phyloP scores from a whole-genome alignment of 2,888 invertebrate genomes.

The Nephrotoma guestfalica region DNA sequence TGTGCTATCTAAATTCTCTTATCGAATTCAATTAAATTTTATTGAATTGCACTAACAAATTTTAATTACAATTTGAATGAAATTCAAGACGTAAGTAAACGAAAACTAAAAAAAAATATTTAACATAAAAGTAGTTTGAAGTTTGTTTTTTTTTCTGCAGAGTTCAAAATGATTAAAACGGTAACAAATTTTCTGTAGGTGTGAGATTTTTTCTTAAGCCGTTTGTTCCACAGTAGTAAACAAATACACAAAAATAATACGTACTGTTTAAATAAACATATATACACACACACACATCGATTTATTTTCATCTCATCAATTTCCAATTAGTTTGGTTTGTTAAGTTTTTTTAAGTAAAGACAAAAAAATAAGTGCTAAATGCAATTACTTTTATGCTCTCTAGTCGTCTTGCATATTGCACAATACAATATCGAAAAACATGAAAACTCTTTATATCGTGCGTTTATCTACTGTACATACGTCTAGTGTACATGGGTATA shows the following conservation, averaged over 20 bases:
- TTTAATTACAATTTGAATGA: neutral
- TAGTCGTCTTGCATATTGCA: neutral
- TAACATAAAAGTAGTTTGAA: neutral
- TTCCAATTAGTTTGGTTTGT: neutral
- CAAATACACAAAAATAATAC: neutral
- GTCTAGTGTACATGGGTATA: neutral
- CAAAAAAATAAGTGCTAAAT: neutral
- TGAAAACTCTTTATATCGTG: neutral
- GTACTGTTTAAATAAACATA: neutral
- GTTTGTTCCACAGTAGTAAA: neutral
- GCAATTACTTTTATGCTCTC: neutral
- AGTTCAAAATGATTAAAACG: neutral
- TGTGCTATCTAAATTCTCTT: neutral
- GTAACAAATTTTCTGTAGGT: neutral
- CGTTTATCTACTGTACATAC: neutral
- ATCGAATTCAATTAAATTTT: neutral
- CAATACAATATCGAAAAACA: neutral
- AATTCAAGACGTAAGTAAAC: neutral
- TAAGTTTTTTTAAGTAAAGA: neutral
- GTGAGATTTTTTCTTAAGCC: neutral
- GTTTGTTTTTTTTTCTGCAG: neutral
- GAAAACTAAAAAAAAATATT: neutral
- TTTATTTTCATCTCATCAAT: neutral
- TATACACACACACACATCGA: neutral
- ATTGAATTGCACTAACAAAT: neutral